Base-by-base conservation (phyloP, 1,140 invertebrate species). In the Drosophila dunni region DNA sequence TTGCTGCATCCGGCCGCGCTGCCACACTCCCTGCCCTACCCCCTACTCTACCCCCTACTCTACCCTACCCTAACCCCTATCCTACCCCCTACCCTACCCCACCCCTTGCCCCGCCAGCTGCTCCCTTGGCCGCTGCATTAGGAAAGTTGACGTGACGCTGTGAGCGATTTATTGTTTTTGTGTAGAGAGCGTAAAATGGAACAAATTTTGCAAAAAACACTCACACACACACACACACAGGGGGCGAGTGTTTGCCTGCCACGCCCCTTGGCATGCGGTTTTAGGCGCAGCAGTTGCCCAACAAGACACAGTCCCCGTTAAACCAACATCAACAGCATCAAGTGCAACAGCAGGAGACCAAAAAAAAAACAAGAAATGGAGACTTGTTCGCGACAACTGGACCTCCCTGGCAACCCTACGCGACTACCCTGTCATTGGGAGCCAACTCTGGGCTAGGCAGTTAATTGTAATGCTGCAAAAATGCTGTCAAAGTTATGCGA, bases 151-250 rank as follows among this genome's bases (percentile, higher is more conserved):
- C 83, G 82, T 79, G 82, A 82, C 85, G 82, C 82, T 86, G 83
- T 88, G 82, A 86, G 82, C 82, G 82, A 88, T 88, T 86, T 86
- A 86, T 86, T 86, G 82, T 86, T 86, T 86, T 86, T 86, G 82
- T 86, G 79, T 88, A 82, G 67, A 86, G 70, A 86, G 82, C 82
- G 82, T 86, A 85, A 85, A 85, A 86, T 85, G 82, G 82, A 85
- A 85, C 82, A 86, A 86, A 86, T 85, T 85, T 86, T 46, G 44
- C 44, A 64, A 65, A 48, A 29, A 33, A 53, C 15, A 68, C 63
- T 60, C 75, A 20, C 36, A 29, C 24, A 44, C 36, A 57, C 50
- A 7, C 17, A 24, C 33, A 42, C 44, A 46, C 44, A 46, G 2
- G 10, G 6, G 20, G 7, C n/a, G 24, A 24, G 48, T 50, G 24